These are phyloP conservation scores for Nestor notabilis DNA, from an alignment of 2,113 vertebrate genomes.

Conservation along the genomic window DNA sequence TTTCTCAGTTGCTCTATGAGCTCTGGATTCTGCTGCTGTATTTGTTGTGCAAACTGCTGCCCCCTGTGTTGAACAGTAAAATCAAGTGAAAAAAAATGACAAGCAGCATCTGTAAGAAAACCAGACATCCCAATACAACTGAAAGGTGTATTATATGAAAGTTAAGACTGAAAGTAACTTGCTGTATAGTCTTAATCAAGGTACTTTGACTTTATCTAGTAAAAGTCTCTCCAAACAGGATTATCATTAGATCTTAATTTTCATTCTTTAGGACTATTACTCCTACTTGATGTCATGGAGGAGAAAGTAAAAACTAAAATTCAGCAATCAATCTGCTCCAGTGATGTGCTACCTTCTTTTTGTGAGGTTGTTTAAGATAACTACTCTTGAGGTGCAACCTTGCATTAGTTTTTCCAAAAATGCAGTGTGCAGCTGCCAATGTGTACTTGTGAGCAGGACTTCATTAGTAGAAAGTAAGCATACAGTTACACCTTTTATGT, in stretches of 20 bases:
- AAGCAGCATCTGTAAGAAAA: not conserved
- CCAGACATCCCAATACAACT: not conserved
- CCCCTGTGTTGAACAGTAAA: slow-evolving; percentile 79
- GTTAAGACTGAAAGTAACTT: not conserved
- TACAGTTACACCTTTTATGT: not conserved
- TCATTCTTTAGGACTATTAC: not conserved
- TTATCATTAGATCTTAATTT: not conserved
- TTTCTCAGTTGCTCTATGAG: slow-evolving; percentile 96
- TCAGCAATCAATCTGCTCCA: not conserved
- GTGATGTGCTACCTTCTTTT: not conserved
- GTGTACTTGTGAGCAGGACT: not conserved
- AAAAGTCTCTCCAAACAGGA: not conserved
- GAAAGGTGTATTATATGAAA: not conserved
- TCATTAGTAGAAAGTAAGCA: not conserved
- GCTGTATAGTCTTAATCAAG: not conserved
- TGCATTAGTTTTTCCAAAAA: not conserved
- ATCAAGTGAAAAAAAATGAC: not conserved
- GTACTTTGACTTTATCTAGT: not conserved
- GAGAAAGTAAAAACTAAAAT: not conserved
- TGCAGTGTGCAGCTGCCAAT: not conserved
- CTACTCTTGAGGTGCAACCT: not conserved
- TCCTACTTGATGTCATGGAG: not conserved
- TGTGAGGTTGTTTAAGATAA: not conserved
- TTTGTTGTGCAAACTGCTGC: slow-evolving; percentile 98
- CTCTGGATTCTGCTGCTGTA: slow-evolving; percentile 98